phyloP scores from a whole-genome alignment of 2,113 vertebrate species.

The Antennarius striatus region DNA sequence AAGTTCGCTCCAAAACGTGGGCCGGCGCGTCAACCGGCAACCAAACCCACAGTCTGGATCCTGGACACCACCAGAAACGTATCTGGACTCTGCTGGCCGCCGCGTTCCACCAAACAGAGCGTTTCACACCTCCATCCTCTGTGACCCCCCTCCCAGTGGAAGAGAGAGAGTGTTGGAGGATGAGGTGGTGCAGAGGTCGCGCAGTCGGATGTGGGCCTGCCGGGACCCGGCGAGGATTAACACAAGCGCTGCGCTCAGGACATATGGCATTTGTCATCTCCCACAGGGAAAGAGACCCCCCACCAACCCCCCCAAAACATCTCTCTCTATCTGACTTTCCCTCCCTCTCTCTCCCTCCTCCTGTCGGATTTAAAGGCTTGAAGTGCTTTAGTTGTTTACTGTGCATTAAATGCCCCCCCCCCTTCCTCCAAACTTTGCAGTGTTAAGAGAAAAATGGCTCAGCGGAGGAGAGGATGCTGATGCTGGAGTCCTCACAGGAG shows the following conservation, averaged over 20 bases:
- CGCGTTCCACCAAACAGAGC: too few relatives aligned
- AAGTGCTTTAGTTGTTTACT: slow-evolving; percentile 80
- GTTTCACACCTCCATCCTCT: neutral
- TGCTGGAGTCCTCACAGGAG: slow-evolving; percentile 47
- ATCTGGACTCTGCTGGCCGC: too few relatives aligned
- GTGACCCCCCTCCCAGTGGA: slow-evolving; percentile 14
- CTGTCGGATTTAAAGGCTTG: slow-evolving; percentile 75
- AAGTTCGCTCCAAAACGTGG: too few relatives aligned
- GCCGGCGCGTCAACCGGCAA: too few relatives aligned
- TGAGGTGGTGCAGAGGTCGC: slow-evolving; percentile 62
- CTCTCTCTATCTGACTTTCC: slow-evolving; percentile 57
- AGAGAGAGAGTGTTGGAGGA: slow-evolving; percentile 12
- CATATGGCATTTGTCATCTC: slow-evolving; percentile 82
- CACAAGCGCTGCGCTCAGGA: slow-evolving; percentile 77
- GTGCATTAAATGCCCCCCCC: slow-evolving; percentile 70
- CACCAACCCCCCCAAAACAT: slow-evolving; percentile 33
- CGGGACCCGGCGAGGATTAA: slow-evolving; percentile 75
- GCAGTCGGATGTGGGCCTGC: slow-evolving; percentile 72
- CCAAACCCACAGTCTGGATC: too few relatives aligned
- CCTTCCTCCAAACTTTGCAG: slow-evolving; percentile 51
- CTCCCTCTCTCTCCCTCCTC: slow-evolving; percentile 49
- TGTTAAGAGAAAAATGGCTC: slow-evolving; percentile 73
- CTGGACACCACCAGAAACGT: too few relatives aligned
- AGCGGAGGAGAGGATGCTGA: slow-evolving; percentile 68
- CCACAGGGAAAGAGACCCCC: slow-evolving; percentile 71